phyloP scores from a whole-genome alignment of 2,888 invertebrate genomes.

The Odontomyia ornata region DNA sequence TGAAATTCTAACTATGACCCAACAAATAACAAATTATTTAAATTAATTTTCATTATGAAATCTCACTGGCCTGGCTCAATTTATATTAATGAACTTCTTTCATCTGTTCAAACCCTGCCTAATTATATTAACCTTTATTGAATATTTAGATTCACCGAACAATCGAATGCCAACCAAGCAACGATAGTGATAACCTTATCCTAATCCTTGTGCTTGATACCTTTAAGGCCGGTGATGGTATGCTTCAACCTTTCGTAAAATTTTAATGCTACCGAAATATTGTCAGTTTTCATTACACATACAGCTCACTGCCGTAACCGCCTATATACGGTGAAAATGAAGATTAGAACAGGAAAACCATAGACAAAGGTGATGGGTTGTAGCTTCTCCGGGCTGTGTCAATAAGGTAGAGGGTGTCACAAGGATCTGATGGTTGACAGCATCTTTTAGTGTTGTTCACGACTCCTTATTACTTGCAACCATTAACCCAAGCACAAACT shows the following conservation, averaged over 20 bases:
- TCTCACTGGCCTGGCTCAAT: neutral
- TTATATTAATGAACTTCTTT: conserved; percentile 33
- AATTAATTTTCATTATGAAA: too few species aligned
- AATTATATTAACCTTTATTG: conserved; percentile 19
- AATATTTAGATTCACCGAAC: conserved; percentile 2
- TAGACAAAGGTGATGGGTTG: neutral
- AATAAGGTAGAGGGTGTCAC: neutral
- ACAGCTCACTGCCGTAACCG: neutral
- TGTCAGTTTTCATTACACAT: conserved; percentile 37
- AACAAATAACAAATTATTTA: too few species aligned
- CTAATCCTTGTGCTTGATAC: neutral
- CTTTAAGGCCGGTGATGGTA: neutral
- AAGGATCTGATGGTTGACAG: conserved; percentile 22
- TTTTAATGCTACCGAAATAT: conserved; percentile 20
- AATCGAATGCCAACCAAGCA: neutral
- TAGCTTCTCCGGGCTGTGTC: neutral
- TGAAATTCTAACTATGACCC: too few species aligned
- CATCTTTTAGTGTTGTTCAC: conserved; percentile 33
- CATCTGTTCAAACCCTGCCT: conserved; percentile 18
- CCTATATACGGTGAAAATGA: neutral
- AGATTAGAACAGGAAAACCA: neutral
- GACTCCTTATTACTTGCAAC: conserved; percentile 32
- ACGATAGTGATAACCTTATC: conserved; percentile 5
- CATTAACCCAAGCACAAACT: conserved; percentile 41
- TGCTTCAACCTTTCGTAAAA: neutral